phyloP scores from a whole-genome alignment of 1,140 invertebrate species.

The Arion vulgaris region DNA sequence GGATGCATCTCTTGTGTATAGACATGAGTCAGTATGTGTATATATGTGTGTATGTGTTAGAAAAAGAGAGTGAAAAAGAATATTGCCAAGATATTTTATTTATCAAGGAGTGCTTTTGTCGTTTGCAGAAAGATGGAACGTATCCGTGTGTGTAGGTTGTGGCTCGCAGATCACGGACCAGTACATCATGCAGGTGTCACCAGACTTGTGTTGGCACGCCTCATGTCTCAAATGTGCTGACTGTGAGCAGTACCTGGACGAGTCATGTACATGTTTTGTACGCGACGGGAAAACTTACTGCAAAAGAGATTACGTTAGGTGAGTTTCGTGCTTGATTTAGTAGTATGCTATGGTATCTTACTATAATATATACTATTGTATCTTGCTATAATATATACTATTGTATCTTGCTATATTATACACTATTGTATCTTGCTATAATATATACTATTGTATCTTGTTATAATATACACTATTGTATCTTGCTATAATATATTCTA shows the following conservation, averaged over 20 bases:
- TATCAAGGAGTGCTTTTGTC: background rate
- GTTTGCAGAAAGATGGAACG: slow-evolving; percentile 79
- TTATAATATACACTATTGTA: too few species aligned
- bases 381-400: too few species aligned
- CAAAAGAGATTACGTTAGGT: slow-evolving; percentile 98
- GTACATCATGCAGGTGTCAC: slow-evolving; percentile 96
- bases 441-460: too few species aligned
- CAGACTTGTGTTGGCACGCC: slow-evolving; percentile 98
- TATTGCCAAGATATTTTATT: too few species aligned
- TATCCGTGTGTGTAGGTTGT: slow-evolving; percentile 94
- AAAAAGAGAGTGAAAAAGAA: too few species aligned
- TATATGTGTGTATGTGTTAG: too few species aligned
- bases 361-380: too few species aligned
- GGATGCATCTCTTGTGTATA: too few species aligned
- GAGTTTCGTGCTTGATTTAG: slow-evolving; percentile 47
- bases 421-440: too few species aligned
- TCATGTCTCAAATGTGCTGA: slow-evolving; percentile 97
- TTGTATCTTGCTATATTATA: too few species aligned
- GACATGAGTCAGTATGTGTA: too few species aligned
- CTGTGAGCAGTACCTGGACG: slow-evolving; percentile 96
- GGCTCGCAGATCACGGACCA: slow-evolving; percentile 97
- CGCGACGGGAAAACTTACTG: slow-evolving; percentile 98
- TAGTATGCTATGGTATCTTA: background rate
- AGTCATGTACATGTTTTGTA: slow-evolving; percentile 97
- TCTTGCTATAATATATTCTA: too few species aligned